Evolutionary conservation across 2,888 invertebrate genomes (phyloP).

Genomic region (Philereme transversata): DNA sequence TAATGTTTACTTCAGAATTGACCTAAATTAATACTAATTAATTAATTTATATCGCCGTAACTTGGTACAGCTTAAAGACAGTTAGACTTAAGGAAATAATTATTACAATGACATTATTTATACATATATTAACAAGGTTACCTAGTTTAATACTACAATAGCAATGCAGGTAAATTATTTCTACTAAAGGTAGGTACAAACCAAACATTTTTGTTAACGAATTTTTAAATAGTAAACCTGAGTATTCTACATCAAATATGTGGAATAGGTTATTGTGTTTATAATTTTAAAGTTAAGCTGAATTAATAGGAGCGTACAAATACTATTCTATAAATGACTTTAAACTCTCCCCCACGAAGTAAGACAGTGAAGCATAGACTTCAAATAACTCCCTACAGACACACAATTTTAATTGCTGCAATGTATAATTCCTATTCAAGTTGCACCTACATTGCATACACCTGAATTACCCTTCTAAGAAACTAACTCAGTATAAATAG

Average conservation of each 20-base stretch:
- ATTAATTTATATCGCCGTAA: too few species aligned
- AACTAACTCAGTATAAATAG: slow-evolving; percentile 9
- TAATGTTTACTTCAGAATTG: too few species aligned
- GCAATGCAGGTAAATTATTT: too few species aligned
- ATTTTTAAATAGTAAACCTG: too few species aligned
- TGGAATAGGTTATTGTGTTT: too few species aligned
- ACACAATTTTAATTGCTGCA: slow-evolving; percentile 34
- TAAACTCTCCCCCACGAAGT: slow-evolving; percentile 27
- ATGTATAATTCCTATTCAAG: slow-evolving; percentile 37
- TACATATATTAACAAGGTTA: too few species aligned
- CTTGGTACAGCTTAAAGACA: too few species aligned
- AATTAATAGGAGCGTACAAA: background rate
- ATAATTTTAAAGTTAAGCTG: background rate
- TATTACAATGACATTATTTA: background rate
- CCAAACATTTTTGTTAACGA: too few species aligned
- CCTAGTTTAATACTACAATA: too few species aligned
- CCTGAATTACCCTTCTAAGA: slow-evolving; percentile 20
- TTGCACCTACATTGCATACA: slow-evolving; percentile 26
- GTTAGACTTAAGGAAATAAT: background rate
- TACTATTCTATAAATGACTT: slow-evolving; percentile 16
- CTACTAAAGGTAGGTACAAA: too few species aligned
- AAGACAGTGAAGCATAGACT: slow-evolving; percentile 1
- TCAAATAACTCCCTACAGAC: slow-evolving; percentile 25
- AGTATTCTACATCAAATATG: too few species aligned
- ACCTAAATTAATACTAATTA: too few species aligned